A percentile compares a stretch with the other conserved stretches of the same genome.
phyloP scores from a whole-genome alignment of 2,888 invertebrate genomes.

The Diadromus collaris region DNA sequence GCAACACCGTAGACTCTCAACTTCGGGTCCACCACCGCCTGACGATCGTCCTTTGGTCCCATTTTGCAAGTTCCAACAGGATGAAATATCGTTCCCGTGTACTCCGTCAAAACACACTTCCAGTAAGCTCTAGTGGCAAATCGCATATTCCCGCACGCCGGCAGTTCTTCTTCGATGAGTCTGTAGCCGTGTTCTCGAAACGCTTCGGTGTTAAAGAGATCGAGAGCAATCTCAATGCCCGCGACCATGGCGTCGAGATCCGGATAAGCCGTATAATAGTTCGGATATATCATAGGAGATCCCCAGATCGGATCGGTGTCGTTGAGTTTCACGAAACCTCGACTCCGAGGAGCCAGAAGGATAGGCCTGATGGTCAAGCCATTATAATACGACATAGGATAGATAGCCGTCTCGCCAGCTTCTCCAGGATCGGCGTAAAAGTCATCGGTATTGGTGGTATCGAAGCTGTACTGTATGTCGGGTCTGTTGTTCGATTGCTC shows the following conservation, averaged over 20 bases:
- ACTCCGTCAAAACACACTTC: slow-evolving; percentile 84
- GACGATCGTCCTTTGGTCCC: slow-evolving; percentile 84
- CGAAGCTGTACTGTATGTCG: slow-evolving; percentile 86
- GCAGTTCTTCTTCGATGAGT: slow-evolving; percentile 82
- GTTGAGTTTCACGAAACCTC: slow-evolving; percentile 84
- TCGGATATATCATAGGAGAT: slow-evolving; percentile 87
- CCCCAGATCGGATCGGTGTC: slow-evolving; percentile 87
- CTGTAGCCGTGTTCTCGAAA: slow-evolving; percentile 83
- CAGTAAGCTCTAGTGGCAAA: slow-evolving; percentile 87
- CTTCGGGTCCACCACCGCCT: slow-evolving; percentile 85
- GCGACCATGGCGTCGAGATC: slow-evolving; percentile 85
- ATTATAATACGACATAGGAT: slow-evolving; percentile 84
- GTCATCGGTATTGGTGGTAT: slow-evolving; percentile 82
- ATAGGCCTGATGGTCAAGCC: slow-evolving; percentile 84
- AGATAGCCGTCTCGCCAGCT: slow-evolving; percentile 80
- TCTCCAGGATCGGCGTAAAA: slow-evolving; percentile 83
- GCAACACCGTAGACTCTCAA: slow-evolving; percentile 84
- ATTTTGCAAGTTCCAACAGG: slow-evolving; percentile 87
- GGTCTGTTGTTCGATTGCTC: slow-evolving; percentile 81
- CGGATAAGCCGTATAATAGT: slow-evolving; percentile 84
- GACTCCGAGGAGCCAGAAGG: slow-evolving; percentile 84
- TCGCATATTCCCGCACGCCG: slow-evolving; percentile 81
- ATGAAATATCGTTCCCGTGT: slow-evolving; percentile 87
- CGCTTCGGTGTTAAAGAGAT: slow-evolving; percentile 83
- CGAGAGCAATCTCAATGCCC: slow-evolving; percentile 83